Evolutionary conservation across 2,797 vertebrate genomes (phyloP).

Genomic region (Limosa lapponica): DNA sequence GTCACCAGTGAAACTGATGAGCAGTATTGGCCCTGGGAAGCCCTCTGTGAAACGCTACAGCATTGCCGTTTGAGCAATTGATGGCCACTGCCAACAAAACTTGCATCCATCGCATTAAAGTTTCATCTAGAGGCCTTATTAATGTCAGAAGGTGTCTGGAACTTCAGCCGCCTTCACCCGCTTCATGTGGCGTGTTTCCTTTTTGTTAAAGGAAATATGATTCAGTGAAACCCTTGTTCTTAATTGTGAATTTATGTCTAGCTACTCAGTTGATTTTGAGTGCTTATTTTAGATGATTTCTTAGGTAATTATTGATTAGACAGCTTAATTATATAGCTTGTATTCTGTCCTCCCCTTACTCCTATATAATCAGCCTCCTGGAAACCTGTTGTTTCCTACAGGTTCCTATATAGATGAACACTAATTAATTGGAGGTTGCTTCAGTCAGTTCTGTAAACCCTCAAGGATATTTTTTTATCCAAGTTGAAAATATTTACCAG

Average conservation of each 20-base stretch:
- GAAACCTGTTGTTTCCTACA: background rate
- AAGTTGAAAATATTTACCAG: background rate
- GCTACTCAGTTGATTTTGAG: background rate
- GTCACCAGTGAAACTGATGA: background rate
- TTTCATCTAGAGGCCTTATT: background rate
- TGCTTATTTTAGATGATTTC: background rate
- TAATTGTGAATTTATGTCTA: background rate
- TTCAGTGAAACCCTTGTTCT: background rate
- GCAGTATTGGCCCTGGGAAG: background rate
- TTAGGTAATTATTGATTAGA: background rate
- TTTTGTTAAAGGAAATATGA: background rate
- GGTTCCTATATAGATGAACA: background rate
- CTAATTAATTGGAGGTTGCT: background rate
- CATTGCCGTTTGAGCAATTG: background rate
- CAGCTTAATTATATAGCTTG: background rate
- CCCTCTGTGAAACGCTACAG: background rate
- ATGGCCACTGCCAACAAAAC: background rate
- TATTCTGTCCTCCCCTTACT: background rate
- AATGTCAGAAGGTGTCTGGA: background rate
- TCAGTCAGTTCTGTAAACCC: background rate
- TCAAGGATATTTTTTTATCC: background rate
- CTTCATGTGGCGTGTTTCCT: background rate
- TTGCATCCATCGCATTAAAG: background rate
- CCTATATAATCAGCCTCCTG: background rate
- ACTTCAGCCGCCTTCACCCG: background rate